Base-by-base conservation (phyloP, 2,888 invertebrate genomes). In the Anarsia innoxiella region DNA sequence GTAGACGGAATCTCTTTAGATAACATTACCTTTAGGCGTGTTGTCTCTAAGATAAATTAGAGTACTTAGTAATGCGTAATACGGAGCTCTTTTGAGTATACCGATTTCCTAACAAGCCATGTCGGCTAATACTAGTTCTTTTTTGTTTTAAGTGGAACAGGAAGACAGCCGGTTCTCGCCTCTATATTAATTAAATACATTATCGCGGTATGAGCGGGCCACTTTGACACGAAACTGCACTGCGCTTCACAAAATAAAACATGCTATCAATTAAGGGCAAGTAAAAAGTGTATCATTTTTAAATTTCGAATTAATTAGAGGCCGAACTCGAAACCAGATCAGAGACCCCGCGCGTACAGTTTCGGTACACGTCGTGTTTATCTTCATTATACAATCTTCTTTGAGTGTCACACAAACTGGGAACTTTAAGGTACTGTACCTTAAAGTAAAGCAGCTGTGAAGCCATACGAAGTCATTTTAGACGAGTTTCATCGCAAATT, bases 121-220 rank as follows among this genome's bases (percentile, higher is more conserved):
- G 31, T 50, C 46, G 33, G 58, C 59, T 63, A n/a, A n/a, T n/a
- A 56, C 66, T 57, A 52, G 49, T 46, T 61, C 57, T 19, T 19
- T 19, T 5, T 3, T 5, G 19, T 19, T 19, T 54, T 59, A 52
- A 56, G 41, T 53, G 44, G 49, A 53, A 64, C 69, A 68, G 68
- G 68, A 73, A 70, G 56, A 40, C 32, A 40, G 56, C 66, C 60
- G 58, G 66, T 68, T 71, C 46, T 58, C 40, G 46, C 40, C 56
- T 53, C 51, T 52, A 54, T 59, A 58, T 66, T 66, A 66, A 70
- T 69, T 66, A 66, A 63, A 59, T 49, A 53, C 57, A 68, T 68
- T 65, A 67, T 56, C 48, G 16, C 12, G 44, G 46, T 47, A 45
- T 45, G 49, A 50, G 45, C 46, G 50, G 51, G 50, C 32, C 40